phyloP scores from a whole-genome alignment of 2,888 invertebrate genomes.

The Prosapia bicincta region DNA sequence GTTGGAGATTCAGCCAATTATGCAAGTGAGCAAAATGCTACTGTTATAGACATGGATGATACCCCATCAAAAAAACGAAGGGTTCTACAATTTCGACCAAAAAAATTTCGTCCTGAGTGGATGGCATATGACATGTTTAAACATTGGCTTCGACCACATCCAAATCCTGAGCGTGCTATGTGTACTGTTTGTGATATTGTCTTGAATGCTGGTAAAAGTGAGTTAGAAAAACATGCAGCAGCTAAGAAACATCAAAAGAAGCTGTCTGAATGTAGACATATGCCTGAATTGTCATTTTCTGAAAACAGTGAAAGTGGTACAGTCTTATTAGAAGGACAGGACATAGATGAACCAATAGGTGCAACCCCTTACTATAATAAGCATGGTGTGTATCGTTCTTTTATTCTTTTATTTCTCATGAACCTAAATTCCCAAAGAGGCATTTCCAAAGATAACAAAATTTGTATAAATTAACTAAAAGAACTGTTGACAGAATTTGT shows the following conservation, averaged over 20 bases:
- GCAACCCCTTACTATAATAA: not conserved
- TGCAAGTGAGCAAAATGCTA: not conserved
- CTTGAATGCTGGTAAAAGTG: slow-evolving; percentile 43
- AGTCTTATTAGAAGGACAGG: not conserved
- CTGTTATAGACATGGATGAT: slow-evolving; percentile 3
- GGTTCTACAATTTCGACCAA: slow-evolving; percentile 17
- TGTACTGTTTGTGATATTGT: slow-evolving; percentile 42
- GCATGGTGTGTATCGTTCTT: slow-evolving; percentile 20
- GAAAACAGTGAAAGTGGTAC: not conserved
- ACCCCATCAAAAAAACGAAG: slow-evolving; percentile 12
- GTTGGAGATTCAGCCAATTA: slow-evolving; percentile 5
- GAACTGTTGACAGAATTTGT: no score
- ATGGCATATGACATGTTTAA: slow-evolving; percentile 40
- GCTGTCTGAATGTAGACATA: slow-evolving; percentile 13
- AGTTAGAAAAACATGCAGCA: slow-evolving; percentile 43
- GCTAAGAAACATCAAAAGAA: slow-evolving; percentile 40
- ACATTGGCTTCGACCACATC: slow-evolving; percentile 41
- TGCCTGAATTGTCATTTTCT: not conserved
- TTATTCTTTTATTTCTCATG: not conserved
- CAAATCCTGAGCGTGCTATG: slow-evolving; percentile 39
- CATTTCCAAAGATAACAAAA: not conserved
- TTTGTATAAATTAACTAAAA: no score
- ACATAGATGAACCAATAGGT: slow-evolving; percentile 8
- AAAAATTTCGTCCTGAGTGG: slow-evolving; percentile 34
- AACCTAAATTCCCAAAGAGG: not conserved